Evolutionary conservation across 2,113 vertebrate genomes (phyloP), one percentile per base, ranked within the genome.

Genomic region (Litocranius walleri): DNA sequence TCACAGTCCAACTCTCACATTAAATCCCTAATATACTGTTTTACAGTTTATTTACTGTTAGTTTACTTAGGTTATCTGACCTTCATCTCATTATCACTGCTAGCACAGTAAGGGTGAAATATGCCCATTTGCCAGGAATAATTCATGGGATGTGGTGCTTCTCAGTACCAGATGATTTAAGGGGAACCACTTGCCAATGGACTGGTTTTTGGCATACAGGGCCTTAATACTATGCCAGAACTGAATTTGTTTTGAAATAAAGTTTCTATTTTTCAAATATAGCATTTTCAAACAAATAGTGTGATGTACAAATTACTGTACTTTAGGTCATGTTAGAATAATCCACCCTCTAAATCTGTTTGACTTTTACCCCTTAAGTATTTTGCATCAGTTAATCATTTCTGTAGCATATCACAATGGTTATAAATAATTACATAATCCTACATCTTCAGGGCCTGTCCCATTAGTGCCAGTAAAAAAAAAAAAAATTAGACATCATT

Each of bases 341-440:
- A 97, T 83, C 36, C 54, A 91, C 61, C 54, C 81, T 97, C 93
- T 96, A 97, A 97, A 97, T 97, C 93, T 94, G 93, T 97, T 97
- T 97, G 97, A 93, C 95, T 95, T 97, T 98, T 94, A 81, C 89
- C 91, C 93, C 40, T 52, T 84, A 88, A 96, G 78, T 93, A 95
- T 96, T 97, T 97, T 92, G 19, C 91, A 83, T 94, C 71, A 84
- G 94, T 98, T 87, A 95, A 97, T 98, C 91, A 97, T 88, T 95
- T 86, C 78, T 90, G 45, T 52, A 97, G 78, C 78, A 64, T 94
- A 83, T 96, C 96, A 97, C 89, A 93, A 94, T 90, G 83, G 71
- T 94, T 57, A 9, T 62, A 94, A 97, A 19, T 86, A 96, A 94
- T 95, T 90, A 78, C 50, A 56, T 61, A 93, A 97, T 84, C 16